phyloP scores from a whole-genome alignment of 2,113 vertebrate species.

The Tachuris rubrigastra region DNA sequence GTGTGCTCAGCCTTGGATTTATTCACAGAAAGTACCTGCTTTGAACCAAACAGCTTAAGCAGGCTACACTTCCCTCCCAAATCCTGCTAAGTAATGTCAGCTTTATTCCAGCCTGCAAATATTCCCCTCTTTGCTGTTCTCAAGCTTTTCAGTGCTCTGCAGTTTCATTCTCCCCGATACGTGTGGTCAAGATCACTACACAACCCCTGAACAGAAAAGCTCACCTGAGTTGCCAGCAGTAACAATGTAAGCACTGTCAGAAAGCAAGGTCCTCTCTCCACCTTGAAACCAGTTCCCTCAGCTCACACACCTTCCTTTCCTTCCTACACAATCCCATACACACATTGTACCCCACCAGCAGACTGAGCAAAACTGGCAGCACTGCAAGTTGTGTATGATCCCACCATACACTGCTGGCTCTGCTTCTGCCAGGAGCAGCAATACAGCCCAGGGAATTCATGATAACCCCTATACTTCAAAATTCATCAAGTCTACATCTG shows the following conservation, averaged over 20 bases:
- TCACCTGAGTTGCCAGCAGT: neutral
- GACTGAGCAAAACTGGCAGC: neutral
- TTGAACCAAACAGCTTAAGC: neutral
- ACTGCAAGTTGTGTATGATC: neutral
- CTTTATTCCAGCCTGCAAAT: neutral
- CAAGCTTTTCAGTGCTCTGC: neutral
- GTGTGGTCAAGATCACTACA: neutral
- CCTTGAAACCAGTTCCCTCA: neutral
- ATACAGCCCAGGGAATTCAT: neutral
- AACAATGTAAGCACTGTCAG: rapidly evolving
- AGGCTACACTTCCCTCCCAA: neutral
- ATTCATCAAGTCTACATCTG: neutral
- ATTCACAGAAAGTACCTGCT: neutral
- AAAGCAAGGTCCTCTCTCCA: neutral
- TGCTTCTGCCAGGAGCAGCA: neutral
- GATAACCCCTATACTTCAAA: neutral
- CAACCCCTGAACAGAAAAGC: neutral
- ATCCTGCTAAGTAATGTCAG: neutral
- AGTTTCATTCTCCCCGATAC: neutral
- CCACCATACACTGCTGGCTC: neutral
- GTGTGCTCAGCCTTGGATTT: neutral
- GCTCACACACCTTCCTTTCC: neutral
- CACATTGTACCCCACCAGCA: rapidly evolving
- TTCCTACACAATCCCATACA: neutral
- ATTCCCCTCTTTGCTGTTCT: neutral